These are phyloP conservation scores for Cephalopachus bancanus DNA, from an alignment of 2,797 vertebrate genomes.

Conservation along the genomic window DNA sequence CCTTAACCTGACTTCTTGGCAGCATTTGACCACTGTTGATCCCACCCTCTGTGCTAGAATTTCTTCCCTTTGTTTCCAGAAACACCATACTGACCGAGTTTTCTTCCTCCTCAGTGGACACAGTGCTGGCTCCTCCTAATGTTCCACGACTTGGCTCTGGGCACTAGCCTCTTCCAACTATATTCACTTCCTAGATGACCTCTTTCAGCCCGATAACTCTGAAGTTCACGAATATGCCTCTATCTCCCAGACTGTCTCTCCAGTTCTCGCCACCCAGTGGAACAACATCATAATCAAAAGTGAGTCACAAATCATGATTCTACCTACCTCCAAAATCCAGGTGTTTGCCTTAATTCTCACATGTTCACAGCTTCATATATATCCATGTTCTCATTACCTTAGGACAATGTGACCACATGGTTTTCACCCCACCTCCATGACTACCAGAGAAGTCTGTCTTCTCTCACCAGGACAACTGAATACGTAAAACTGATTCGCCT, in stretches of 20 bases:
- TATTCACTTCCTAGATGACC: too few species aligned
- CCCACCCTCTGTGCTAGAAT: neutral
- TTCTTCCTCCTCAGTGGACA: neutral
- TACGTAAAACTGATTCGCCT: neutral
- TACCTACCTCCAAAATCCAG: neutral
- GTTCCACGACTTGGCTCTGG: neutral
- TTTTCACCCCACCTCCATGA: too few species aligned
- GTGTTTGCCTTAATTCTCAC: neutral
- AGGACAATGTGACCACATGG: neutral
- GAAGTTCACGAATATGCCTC: neutral
- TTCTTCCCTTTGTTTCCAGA: conserved; percentile 12
- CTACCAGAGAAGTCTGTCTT: neutral
- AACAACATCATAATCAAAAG: neutral
- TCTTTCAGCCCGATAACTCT: neutral
- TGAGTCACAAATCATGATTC: neutral
- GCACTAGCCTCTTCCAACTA: neutral
- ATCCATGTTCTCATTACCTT: neutral
- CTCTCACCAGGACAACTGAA: neutral
- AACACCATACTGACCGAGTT: neutral
- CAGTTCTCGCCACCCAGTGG: neutral
- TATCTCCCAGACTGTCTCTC: neutral
- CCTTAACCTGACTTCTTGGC: conserved; percentile 18
- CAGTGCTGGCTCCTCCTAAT: neutral
- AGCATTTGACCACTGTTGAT: neutral
- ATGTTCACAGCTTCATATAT: neutral